Conservation (phyloP, 2,113 vertebrate species). For the Aplodontia rufa region DNA sequence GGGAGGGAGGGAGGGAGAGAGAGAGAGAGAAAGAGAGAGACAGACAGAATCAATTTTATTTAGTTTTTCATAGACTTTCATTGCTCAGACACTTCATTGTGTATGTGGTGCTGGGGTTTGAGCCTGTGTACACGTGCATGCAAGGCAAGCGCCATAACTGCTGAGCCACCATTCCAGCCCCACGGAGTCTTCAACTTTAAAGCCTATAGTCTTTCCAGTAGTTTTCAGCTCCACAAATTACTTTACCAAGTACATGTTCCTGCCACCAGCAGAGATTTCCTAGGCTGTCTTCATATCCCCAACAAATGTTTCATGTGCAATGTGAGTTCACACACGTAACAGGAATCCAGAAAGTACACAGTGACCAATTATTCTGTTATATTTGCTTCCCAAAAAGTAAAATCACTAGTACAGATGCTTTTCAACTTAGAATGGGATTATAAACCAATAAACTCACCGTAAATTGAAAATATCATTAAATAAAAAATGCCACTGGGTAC, state of each 20-base stretch:
- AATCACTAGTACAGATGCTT: neutral
- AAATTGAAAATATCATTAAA: neutral
- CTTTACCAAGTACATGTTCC: neutral
- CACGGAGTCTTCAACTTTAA: neutral
- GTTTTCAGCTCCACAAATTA: neutral
- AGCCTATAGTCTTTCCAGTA: neutral
- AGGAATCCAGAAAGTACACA: neutral
- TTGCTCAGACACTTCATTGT: too few species aligned
- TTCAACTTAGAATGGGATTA: neutral
- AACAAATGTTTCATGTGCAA: too few species aligned
- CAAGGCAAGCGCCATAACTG: too few species aligned
- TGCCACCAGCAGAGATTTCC: too few species aligned
- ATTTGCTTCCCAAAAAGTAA: neutral
- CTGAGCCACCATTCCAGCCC: too few species aligned
- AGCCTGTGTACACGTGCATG: too few species aligned
- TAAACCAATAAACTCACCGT: neutral
- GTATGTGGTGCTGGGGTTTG: too few species aligned
- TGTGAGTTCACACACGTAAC: fast-evolving
- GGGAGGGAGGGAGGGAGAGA: too few species aligned
- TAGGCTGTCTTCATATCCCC: too few species aligned
- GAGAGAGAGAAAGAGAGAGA: too few species aligned
- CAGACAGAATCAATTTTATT: too few species aligned
- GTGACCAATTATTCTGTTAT: neutral
- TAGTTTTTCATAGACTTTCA: too few species aligned
- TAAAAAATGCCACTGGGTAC: neutral